These are phyloP conservation scores for Mormyrus hasselquistii DNA, from an alignment of 2,797 vertebrate genomes.

Conservation along the genomic window DNA sequence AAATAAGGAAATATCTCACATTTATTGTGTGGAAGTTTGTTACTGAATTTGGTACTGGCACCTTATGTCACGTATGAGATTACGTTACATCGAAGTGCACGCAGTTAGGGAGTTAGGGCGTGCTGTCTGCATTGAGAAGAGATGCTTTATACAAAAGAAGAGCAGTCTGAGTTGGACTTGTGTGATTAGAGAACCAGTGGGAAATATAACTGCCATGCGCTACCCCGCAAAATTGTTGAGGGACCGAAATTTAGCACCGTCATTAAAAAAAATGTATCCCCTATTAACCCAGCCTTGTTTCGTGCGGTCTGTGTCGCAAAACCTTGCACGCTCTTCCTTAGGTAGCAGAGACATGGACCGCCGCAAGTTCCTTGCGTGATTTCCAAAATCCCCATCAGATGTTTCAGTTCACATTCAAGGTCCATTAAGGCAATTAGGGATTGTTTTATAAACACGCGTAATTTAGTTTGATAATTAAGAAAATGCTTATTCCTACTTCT, in stretches of 20 bases:
- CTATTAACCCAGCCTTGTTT: background rate
- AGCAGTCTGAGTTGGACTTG: background rate
- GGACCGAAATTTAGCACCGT: background rate
- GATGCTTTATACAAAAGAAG: background rate
- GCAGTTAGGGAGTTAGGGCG: background rate
- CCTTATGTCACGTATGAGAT: background rate
- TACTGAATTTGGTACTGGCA: background rate
- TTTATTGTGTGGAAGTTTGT: background rate
- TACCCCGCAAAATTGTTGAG: background rate
- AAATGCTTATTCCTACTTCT: background rate
- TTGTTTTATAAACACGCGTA: background rate
- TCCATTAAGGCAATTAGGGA: background rate
- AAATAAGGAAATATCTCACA: background rate
- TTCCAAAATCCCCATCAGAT: background rate
- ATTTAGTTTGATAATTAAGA: background rate
- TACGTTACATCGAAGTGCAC: background rate
- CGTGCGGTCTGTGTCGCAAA: background rate
- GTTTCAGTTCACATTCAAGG: background rate
- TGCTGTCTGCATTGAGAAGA: background rate
- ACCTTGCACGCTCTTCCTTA: background rate
- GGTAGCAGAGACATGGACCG: background rate
- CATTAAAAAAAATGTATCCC: background rate
- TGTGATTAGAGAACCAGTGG: background rate
- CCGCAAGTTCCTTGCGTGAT: background rate
- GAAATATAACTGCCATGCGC: background rate